phyloP scores from a whole-genome alignment of 2,888 invertebrate species.

The Mechanitis mazaeus region DNA sequence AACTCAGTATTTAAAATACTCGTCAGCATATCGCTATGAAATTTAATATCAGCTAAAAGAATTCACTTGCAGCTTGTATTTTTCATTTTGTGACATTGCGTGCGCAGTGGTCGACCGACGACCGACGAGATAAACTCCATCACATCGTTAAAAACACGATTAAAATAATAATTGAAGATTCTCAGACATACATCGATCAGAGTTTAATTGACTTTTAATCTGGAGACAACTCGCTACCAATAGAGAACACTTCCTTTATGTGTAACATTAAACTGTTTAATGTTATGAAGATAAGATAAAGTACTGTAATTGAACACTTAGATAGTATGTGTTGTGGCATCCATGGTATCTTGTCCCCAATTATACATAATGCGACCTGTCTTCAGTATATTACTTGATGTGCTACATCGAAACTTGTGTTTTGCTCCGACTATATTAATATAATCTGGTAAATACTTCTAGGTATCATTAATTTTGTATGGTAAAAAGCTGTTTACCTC shows the following conservation, averaged over 20 bases:
- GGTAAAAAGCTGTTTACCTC: no score
- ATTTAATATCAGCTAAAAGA: slow-evolving; percentile 17
- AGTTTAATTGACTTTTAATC: slow-evolving; percentile 31
- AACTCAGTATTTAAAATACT: slow-evolving; percentile 1
- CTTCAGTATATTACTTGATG: slow-evolving; percentile 18
- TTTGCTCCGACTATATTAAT: neutral
- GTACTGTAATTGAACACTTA: slow-evolving; percentile 24
- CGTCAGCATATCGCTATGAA: slow-evolving; percentile 2
- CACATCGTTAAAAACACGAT: slow-evolving; percentile 41
- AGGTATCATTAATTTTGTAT: no score
- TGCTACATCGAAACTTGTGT: slow-evolving; percentile 10
- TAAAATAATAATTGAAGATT: slow-evolving; percentile 46
- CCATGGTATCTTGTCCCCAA: slow-evolving; percentile 15
- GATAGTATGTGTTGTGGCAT: slow-evolving; percentile 2
- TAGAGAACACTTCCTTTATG: slow-evolving; percentile 25
- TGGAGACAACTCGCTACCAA: slow-evolving; percentile 22
- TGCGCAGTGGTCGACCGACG: slow-evolving; percentile 52
- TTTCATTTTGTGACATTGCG: slow-evolving; percentile 49
- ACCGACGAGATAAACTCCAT: slow-evolving; percentile 52
- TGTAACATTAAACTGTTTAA: slow-evolving; percentile 24
- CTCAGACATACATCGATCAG: slow-evolving; percentile 29
- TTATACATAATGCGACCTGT: slow-evolving; percentile 20
- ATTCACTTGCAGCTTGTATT: slow-evolving; percentile 11
- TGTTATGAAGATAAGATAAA: slow-evolving; percentile 25
- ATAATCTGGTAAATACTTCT: no score